Base-by-base conservation (phyloP, 1,140 invertebrate genomes). In the Micrasema minimum region DNA sequence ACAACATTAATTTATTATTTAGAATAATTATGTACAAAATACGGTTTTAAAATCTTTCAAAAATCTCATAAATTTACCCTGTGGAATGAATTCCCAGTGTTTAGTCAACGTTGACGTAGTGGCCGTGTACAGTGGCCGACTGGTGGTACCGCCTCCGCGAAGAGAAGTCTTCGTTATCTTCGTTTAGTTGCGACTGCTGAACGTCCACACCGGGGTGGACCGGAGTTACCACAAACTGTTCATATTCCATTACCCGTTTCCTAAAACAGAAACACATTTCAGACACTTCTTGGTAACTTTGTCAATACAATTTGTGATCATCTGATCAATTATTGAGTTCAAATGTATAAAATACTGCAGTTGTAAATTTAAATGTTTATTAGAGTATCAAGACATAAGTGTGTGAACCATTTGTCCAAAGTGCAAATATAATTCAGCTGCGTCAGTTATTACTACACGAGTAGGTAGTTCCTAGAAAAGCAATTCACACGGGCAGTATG, bases 151-250 rank as follows among this genome's bases (percentile, higher is more conserved):
- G 89, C 77, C 93, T 90, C 75, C 96, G 88, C 37, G 90, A 91
- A 1, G 94, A 89, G 82, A 97, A 99, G 82, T 99, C 96, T 81
- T 94, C 91, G 82, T 98, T 98, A 77, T 97, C 94, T 78, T 97
- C 95, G 72, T 96, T 99, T 20, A 97, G 83, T 79, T 96, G 93
- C 53, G 94, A 89, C 16, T 94, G 91, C 74, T 90, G 89, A 18
- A 95, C 88, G 77, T 93, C 88, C 7, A 97, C 88, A 48, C 91
- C 92, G 1, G 93, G 92, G 77, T 93, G 92, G 9, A 90, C 88
- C 0, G 95, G 93, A 2, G 95, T 93, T 50, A 97, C 93, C 0
- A 97, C 90, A 76, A 97, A 92, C 80, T 96, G 93, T 77, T 97
- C 94, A 75, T 95, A 95, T 79, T 93, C 90, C 62, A 90, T 86